These are phyloP conservation scores for Tetrao urogallus DNA, from an alignment of 2,113 vertebrate genomes.

Conservation along the genomic window DNA sequence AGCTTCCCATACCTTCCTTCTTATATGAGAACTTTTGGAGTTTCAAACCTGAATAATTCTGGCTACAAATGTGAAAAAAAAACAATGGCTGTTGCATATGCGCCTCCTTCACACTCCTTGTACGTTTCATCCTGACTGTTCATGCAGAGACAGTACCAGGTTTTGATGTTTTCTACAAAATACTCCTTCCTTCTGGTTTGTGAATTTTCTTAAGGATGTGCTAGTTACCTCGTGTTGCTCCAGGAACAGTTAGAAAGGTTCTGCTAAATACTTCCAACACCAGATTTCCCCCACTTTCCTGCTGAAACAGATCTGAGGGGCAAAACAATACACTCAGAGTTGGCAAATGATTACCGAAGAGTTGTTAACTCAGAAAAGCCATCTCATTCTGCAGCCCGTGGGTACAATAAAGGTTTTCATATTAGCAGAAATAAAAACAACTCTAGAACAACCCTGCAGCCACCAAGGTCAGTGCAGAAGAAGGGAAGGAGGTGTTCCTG, in stretches of 20 bases:
- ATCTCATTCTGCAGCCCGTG: background rate
- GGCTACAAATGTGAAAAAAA: background rate
- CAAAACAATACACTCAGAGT: background rate
- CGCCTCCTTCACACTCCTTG: accelerated
- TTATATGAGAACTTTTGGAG: background rate
- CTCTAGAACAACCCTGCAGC: background rate
- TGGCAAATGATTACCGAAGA: background rate
- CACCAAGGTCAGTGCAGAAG: background rate
- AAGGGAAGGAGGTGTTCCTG: background rate
- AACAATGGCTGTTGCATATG: accelerated
- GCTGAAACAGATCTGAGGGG: background rate
- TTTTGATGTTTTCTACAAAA: background rate
- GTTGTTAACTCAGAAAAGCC: background rate
- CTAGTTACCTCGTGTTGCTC: background rate
- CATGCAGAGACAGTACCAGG: background rate
- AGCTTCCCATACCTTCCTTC: background rate
- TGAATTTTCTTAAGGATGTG: background rate
- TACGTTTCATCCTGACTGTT: background rate
- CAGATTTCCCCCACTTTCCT: background rate
- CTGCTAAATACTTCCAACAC: background rate
- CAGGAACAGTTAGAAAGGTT: background rate
- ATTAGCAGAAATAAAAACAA: background rate
- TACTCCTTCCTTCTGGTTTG: background rate
- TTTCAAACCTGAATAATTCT: background rate
- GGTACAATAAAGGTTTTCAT: background rate